Conservation (phyloP, 2,797 vertebrate species). For the Pseudomugil tenellus region DNA sequence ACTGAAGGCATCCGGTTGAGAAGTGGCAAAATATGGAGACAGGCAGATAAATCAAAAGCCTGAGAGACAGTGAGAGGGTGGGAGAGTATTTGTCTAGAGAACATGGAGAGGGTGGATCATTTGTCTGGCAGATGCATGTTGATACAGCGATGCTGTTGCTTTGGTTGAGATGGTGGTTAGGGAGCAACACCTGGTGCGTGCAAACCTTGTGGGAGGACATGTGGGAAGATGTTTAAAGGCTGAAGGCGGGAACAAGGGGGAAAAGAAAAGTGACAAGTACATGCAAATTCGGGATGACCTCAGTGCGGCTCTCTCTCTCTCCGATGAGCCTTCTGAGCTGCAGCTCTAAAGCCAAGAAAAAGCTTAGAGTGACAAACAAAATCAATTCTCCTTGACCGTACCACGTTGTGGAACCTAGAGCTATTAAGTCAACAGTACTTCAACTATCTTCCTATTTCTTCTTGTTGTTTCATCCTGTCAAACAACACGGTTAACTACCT, state of each 20-base stretch:
- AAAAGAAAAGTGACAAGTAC: constrained; percentile 61
- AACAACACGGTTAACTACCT: constrained; percentile 71
- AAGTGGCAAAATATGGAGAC: constrained; percentile 55
- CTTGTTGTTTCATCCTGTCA: constrained; percentile 43
- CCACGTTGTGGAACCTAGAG: constrained; percentile 38
- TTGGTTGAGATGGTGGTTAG: constrained; percentile 32
- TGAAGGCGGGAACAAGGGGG: constrained; percentile 41
- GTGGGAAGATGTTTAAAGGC: constrained; percentile 63
- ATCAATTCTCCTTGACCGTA: constrained; percentile 69
- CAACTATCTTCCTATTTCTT: constrained; percentile 30
- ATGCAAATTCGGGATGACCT: constrained; percentile 64
- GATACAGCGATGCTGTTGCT: constrained; percentile 64
- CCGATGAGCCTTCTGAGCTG: constrained; percentile 50
- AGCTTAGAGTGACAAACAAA: constrained; percentile 55
- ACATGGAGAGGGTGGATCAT: constrained; percentile 81
- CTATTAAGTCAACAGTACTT: constrained; percentile 47
- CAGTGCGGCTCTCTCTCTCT: constrained; percentile 47
- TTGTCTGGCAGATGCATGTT: constrained; percentile 80
- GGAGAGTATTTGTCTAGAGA: constrained; percentile 78
- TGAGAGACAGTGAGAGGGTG: constrained; percentile 75
- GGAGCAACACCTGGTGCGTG: constrained; percentile 66
- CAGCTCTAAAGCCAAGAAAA: constrained; percentile 46
- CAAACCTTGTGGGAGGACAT: constrained; percentile 60
- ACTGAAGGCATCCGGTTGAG: constrained; percentile 77
- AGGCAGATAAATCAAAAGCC: constrained; percentile 71